Percentiles rank a stretch among this genome's conserved stretches.
phyloP scores from a whole-genome alignment of 2,113 vertebrate species.

The Pica pica region DNA sequence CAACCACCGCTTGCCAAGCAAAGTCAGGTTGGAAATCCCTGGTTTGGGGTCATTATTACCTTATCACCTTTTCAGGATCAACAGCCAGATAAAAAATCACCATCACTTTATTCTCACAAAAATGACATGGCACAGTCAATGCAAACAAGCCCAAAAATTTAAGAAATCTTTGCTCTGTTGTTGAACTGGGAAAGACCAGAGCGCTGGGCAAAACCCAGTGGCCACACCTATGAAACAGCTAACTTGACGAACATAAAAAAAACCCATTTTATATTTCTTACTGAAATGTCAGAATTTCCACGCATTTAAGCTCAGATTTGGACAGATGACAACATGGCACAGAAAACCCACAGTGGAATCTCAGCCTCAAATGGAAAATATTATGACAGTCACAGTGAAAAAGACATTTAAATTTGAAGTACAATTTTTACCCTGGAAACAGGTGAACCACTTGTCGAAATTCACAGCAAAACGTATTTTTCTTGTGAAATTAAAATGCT shows the following conservation, averaged over 20 bases:
- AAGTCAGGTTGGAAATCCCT: background rate
- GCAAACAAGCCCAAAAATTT: background rate
- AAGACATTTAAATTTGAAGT: constrained; percentile 37
- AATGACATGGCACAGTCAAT: background rate
- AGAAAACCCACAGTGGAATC: constrained; percentile 57
- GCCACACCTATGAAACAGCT: background rate
- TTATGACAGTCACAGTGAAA: constrained; percentile 48
- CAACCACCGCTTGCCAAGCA: fast-evolving
- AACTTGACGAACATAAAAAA: background rate
- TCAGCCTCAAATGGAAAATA: constrained; percentile 56
- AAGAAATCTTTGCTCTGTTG: background rate
- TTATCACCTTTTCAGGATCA: background rate
- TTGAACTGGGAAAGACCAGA: constrained; percentile 31
- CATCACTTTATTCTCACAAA: background rate
- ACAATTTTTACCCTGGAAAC: constrained; percentile 41
- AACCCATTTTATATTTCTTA: background rate
- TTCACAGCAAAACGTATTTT: background rate
- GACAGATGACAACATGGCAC: constrained; percentile 31
- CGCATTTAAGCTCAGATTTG: constrained; percentile 10
- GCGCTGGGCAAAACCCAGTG: constrained; percentile 30
- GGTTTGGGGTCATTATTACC: background rate
- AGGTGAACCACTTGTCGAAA: background rate
- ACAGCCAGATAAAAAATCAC: background rate
- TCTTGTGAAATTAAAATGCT: constrained; percentile 20
- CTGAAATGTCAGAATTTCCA: constrained; percentile 58